phyloP scores from a whole-genome alignment of 92 coral and sea anemone species.

The Meandrina meandrites region DNA sequence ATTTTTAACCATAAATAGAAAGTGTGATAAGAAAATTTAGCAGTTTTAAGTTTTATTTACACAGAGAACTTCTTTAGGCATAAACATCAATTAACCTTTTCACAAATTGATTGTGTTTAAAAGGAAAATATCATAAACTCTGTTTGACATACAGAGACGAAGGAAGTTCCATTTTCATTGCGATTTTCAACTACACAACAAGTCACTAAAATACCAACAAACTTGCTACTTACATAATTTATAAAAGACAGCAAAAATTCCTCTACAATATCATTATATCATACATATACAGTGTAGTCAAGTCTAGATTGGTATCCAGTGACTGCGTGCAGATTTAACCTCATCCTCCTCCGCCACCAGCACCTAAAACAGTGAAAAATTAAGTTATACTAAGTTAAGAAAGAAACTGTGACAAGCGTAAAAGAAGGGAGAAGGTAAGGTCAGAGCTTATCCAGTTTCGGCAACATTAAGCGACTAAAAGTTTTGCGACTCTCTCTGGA shows the following conservation, averaged over 20 bases:
- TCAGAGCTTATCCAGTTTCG: no score
- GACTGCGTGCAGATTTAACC: slow-evolving; percentile 72
- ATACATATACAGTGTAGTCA: not conserved
- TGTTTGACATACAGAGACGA: not conserved
- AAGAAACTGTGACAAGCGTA: no score
- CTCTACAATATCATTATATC: not conserved
- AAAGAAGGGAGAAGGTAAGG: no score
- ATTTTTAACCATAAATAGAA: no score
- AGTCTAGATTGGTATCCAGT: slow-evolving; percentile 4
- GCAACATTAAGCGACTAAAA: no score
- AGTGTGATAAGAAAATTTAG: no score
- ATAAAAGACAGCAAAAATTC: not conserved
- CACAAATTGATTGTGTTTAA: slow-evolving; percentile 61
- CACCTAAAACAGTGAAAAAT: slow-evolving; percentile 44
- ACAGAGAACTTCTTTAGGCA: not conserved
- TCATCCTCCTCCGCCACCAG: slow-evolving; percentile 89
- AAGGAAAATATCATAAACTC: slow-evolving; percentile 65
- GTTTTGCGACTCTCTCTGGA: no score
- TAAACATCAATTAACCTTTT: slow-evolving; percentile 48
- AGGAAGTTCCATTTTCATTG: not conserved
- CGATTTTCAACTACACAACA: slow-evolving; percentile 1
- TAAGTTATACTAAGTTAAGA: no score
- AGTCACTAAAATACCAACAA: slow-evolving; percentile 16
- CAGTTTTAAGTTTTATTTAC: not conserved
- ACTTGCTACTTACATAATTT: not conserved